A percentile compares a stretch with the other conserved stretches of the same genome.
These are phyloP conservation scores for Melipona bicolor DNA, from an alignment of 2,888 invertebrate species.

Conservation along the genomic window DNA sequence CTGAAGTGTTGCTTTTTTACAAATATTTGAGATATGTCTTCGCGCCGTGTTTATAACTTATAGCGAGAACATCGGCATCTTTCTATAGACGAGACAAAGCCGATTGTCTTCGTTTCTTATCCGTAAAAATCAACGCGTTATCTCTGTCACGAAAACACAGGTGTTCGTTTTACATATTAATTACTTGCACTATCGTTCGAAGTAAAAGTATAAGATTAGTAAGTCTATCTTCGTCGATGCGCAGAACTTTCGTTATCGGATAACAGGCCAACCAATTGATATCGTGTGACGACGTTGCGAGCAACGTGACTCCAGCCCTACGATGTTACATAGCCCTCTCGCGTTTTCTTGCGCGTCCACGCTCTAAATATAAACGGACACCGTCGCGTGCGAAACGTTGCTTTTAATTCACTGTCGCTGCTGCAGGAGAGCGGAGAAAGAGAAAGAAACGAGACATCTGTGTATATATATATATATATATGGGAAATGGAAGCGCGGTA, in stretches of 20 bases:
- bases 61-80: neutral
- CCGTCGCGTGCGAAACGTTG: conserved; percentile 8
- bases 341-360: conserved; percentile 28
- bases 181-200: neutral
- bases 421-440: conserved; percentile 41
- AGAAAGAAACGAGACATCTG: neutral
- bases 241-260: conserved; percentile 45
- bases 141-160: neutral
- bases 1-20: neutral
- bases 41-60: neutral
- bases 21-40: neutral
- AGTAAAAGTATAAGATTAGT: neutral
- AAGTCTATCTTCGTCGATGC: conserved; percentile 13
- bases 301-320: conserved; percentile 38
- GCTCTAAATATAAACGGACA: conserved; percentile 55
- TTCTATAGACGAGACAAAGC: conserved; percentile 14
- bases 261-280: conserved; percentile 34
- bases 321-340: neutral
- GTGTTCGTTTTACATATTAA: conserved; percentile 45
- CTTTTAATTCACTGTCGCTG: conserved; percentile 56
- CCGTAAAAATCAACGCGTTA: conserved; percentile 18
- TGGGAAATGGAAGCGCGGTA: conserved; percentile 26
- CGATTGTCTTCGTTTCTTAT: conserved; percentile 26
- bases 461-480: neutral
- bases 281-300: conserved; percentile 16